phyloP scores from a whole-genome alignment of 2,888 invertebrate genomes.

The Parasteatoda lunata region DNA sequence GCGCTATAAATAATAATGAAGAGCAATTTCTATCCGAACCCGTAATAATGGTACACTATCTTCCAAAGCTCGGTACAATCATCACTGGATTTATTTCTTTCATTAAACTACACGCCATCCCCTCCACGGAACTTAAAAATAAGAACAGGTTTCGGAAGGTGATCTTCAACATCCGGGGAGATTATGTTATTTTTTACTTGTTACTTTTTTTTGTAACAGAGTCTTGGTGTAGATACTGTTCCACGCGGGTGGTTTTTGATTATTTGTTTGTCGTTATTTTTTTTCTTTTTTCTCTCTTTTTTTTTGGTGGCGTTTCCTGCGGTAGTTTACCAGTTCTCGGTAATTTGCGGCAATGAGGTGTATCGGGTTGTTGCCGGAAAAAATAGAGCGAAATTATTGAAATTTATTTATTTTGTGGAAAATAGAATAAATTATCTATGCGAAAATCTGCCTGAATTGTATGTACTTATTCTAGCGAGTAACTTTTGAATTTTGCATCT shows the following conservation, averaged over 20 bases:
- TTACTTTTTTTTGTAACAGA: conserved; percentile 2
- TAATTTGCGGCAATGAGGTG: not conserved
- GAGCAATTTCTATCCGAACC: not conserved
- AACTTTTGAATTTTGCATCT: too few relatives aligned
- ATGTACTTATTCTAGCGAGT: too few relatives aligned
- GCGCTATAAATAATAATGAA: not conserved
- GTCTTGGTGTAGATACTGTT: conserved; percentile 18
- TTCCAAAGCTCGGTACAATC: not conserved
- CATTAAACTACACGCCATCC: not conserved
- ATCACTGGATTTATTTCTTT: not conserved
- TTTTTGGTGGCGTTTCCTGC: not conserved
- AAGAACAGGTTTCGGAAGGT: conserved; percentile 5
- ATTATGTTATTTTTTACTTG: conserved; percentile 13
- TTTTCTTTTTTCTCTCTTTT: not conserved
- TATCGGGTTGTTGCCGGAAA: not conserved
- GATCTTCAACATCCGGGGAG: conserved; percentile 37
- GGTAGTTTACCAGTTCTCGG: not conserved
- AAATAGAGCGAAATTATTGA: not conserved
- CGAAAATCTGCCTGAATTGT: too few relatives aligned
- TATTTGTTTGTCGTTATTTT: too few relatives aligned
- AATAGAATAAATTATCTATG: too few relatives aligned
- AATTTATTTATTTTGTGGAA: not conserved
- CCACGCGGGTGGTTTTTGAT: not conserved
- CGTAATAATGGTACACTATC: not conserved
- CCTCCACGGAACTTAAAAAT: too few relatives aligned